phyloP scores from a whole-genome alignment of 1,140 invertebrate genomes.

The Ridgeia piscesae region DNA sequence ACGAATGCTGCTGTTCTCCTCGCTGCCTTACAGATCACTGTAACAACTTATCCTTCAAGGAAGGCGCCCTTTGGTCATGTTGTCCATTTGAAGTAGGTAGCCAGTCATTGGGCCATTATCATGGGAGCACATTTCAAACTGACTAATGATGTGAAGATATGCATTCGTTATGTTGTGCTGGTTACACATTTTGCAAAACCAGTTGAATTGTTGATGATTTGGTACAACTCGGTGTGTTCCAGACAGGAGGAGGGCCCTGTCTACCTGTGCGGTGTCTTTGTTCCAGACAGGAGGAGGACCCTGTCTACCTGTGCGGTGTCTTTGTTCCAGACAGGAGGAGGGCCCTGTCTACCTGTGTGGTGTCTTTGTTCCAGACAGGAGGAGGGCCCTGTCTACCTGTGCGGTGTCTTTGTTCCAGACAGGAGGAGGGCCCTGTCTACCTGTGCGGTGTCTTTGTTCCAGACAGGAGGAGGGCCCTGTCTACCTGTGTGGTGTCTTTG shows the following conservation, averaged over 20 bases:
- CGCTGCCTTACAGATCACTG: too few species aligned
- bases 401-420: slow-evolving; percentile 76
- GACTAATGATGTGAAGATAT: too few species aligned
- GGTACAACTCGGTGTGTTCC: not conserved
- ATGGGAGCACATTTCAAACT: too few species aligned
- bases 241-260: slow-evolving; percentile 65
- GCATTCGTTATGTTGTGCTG: not conserved
- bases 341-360: slow-evolving; percentile 77
- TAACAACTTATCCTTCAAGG: too few species aligned
- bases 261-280: slow-evolving; percentile 84
- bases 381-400: slow-evolving; percentile 72
- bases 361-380: slow-evolving; percentile 69
- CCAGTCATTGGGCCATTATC: too few species aligned
- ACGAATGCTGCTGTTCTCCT: too few species aligned
- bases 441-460: slow-evolving; percentile 83
- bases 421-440: slow-evolving; percentile 67
- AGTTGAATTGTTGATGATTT: not conserved
- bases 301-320: slow-evolving; percentile 78
- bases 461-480: slow-evolving; percentile 65
- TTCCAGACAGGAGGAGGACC: slow-evolving; percentile 62
- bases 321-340: slow-evolving; percentile 68
- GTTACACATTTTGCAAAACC: not conserved
- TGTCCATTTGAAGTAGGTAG: too few species aligned
- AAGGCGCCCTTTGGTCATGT: too few species aligned
- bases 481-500: slow-evolving; percentile 84